Evolutionary conservation across 2,888 invertebrate genomes (phyloP), one percentile per base, ranked within the genome.

Genomic region (Anodontia alba): DNA sequence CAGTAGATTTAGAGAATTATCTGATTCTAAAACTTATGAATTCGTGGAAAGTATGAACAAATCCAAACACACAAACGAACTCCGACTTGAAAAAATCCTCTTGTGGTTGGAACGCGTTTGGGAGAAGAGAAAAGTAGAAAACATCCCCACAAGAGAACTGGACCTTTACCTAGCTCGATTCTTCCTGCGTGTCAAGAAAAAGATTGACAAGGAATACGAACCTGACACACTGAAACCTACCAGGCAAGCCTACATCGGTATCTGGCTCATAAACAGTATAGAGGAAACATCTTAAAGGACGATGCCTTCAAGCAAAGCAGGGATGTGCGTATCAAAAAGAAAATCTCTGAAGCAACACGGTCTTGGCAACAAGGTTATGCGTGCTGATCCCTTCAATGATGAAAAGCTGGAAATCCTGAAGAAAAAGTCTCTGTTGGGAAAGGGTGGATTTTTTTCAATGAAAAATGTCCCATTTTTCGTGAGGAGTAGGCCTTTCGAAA

Each of bases 291-390:
- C 0, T 23, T 81, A 36, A 57, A 74, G 17, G 78, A 76, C 42
- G n/a, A 15, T 17, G 68, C 31, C 7, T 76, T 81, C 42, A 67
- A 68, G n/a, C 81, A 81, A n/a, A 54, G 43, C 15, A 54, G 75
- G 49, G 78, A 78, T 38, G 78, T 81, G 0, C 15, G 75, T 2
- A 38, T 75, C 75, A n/a, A 78, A 81, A 66, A n/a, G 74, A 31
- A 81, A 81, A 67, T 17, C 36, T 0, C 31, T 81, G n/a, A 72
- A 69, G 33, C 57, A 51, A 23, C 51, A 77, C 1, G 74, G 71
- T 20, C 62, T 67, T 36, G 71, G 71, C 15, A 78, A 78, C 33
- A 72, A 62, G 26, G 26, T 29, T 15, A 71, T 38, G 7, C 26
- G 72, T 23, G 72, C 81, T 33, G 78, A n/a, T 78, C 15, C 75